Conservation (phyloP, 2,797 vertebrate species). For the Microctenopoma lineatum region DNA sequence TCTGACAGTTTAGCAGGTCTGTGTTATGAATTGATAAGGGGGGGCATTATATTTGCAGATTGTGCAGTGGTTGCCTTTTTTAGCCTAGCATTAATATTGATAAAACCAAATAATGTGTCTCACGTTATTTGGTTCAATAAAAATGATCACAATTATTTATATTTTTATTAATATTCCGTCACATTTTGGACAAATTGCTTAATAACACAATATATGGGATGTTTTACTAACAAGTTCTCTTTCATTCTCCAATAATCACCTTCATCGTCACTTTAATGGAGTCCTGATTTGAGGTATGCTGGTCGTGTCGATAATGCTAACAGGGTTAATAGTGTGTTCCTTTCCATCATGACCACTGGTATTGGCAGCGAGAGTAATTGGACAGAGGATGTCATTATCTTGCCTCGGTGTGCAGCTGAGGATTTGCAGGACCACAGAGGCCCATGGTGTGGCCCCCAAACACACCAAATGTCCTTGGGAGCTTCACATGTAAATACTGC, state of each 20-base stretch:
- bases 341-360: conserved; percentile 76
- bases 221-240: conserved; percentile 12
- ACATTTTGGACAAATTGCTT: background rate
- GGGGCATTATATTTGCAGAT: conserved; percentile 79
- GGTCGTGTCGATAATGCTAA: conserved; percentile 75
- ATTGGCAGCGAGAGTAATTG: conserved; percentile 79
- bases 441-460: conserved; percentile 68
- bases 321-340: conserved; percentile 78
- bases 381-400: conserved; percentile 80
- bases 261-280: conserved; percentile 60
- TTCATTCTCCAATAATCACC: conserved; percentile 44
- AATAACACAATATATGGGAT: background rate
- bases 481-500: conserved; percentile 80
- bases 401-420: conserved; percentile 65
- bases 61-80: conserved; percentile 65
- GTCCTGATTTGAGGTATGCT: conserved; percentile 58
- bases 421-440: conserved; percentile 71
- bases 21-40: conserved; percentile 81
- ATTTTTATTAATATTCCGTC: conserved; percentile 17
- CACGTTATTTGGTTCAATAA: conserved; percentile 46
- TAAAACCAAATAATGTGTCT: conserved; percentile 71
- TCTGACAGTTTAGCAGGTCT: conserved; percentile 81
- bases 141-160: conserved; percentile 21
- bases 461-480: conserved; percentile 70
- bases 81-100: conserved; percentile 79